These are phyloP conservation scores for Graptemys geographica DNA, from an alignment of 2,797 vertebrate species.

Conservation along the genomic window DNA sequence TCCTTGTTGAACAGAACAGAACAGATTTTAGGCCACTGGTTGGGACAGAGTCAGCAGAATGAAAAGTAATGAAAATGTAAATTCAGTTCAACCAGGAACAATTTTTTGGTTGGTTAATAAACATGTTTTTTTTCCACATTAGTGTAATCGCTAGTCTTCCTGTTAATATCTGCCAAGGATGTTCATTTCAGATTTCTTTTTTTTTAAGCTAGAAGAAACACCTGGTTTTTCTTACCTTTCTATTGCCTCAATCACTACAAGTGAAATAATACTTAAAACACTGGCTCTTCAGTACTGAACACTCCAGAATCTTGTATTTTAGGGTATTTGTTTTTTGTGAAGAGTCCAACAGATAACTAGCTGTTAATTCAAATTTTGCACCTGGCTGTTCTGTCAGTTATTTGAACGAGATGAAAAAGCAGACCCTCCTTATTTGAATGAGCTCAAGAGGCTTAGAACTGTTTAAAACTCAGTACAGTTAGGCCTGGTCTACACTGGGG, in stretches of 20 bases:
- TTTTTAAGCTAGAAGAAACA: neutral
- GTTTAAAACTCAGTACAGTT: neutral
- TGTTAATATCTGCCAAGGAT: neutral
- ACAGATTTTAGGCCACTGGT: neutral
- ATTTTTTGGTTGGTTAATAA: neutral
- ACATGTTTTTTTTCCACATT: neutral
- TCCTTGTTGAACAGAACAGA: no score
- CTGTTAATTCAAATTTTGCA: conserved; percentile 55
- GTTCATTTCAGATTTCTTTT: neutral
- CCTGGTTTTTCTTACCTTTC: neutral
- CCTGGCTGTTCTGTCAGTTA: neutral
- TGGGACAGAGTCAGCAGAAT: neutral
- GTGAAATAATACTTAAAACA: conserved; percentile 12
- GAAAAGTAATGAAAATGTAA: neutral
- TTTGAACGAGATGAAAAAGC: conserved; percentile 16
- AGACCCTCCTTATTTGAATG: accelerated
- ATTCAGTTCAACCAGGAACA: neutral
- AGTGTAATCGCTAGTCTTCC: neutral
- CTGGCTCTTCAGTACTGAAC: conserved; percentile 1
- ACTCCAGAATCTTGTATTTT: conserved; percentile 4
- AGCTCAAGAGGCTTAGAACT: neutral
- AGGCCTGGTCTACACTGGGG: no score
- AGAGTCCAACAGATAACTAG: neutral
- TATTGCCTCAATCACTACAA: conserved; percentile 25
- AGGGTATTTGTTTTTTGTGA: conserved; percentile 22